Conservation (phyloP, 2,113 vertebrate genomes). For the Lophius piscatorius region DNA sequence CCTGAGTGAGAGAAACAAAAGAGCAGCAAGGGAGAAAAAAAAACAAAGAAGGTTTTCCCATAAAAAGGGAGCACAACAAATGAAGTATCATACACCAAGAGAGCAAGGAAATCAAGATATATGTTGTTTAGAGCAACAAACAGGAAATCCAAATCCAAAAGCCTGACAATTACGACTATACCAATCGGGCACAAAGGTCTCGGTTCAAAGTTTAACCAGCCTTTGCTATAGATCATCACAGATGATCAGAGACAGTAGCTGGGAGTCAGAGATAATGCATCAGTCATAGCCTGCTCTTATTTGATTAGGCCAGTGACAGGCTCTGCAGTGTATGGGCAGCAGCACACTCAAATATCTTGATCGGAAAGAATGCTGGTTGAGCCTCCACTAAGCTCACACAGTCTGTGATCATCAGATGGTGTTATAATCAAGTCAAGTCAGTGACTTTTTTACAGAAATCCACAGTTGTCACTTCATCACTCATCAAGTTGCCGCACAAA, state of each 20-base stretch:
- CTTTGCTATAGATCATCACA: conserved; percentile 71
- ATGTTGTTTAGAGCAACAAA: conserved; percentile 2
- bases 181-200: conserved; percentile 14
- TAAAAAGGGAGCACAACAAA: conserved; percentile 30
- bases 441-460: conserved; percentile 26
- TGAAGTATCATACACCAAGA: conserved; percentile 3
- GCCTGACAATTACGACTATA: conserved; percentile 2
- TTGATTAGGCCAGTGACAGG: conserved; percentile 74
- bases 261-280: conserved; percentile 68
- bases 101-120: conserved; percentile 4
- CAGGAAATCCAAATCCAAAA: neutral
- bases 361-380: conserved; percentile 43
- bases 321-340: conserved; percentile 65
- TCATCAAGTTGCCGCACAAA: conserved; percentile 20
- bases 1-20: conserved; percentile 72
- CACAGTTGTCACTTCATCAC: conserved; percentile 24
- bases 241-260: conserved; percentile 49
- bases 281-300: conserved; percentile 75
- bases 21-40: conserved; percentile 53
- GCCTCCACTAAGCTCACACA: conserved; percentile 27
- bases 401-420: conserved; percentile 37
- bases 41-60: conserved; percentile 55
- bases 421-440: conserved; percentile 36
- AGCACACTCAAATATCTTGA: conserved; percentile 27
- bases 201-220: conserved; percentile 44